phyloP scores from a whole-genome alignment of 2,113 vertebrate genomes.

The Phrynosoma platyrhinos region DNA sequence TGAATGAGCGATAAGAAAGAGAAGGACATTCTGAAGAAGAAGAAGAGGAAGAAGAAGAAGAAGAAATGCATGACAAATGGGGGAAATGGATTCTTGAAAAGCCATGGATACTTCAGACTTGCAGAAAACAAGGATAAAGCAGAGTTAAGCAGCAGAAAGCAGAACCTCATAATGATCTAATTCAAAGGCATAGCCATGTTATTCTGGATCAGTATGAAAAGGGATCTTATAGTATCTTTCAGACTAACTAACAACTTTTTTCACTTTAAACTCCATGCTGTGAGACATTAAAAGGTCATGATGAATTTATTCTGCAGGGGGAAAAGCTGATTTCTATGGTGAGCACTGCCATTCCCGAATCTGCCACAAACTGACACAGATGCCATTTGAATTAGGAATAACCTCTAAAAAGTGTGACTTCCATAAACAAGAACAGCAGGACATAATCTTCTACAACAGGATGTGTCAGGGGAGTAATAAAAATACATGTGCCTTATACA shows the following conservation, averaged over 20 bases:
- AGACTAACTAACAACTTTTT: too few species aligned
- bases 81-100: neutral
- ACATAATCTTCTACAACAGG: too few species aligned
- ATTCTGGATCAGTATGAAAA: too few species aligned
- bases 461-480: too few species aligned
- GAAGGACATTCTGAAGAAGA: neutral
- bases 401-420: neutral
- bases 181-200: too few species aligned
- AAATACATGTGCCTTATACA: too few species aligned
- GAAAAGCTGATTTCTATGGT: constrained; percentile 7
- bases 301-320: neutral
- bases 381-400: neutral
- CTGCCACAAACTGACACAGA: neutral
- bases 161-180: too few species aligned
- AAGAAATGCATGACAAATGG: neutral
- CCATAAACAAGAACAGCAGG: neutral
- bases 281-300: neutral
- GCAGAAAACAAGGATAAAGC: neutral
- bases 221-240: too few species aligned
- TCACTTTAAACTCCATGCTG: neutral
- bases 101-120: rapidly evolving
- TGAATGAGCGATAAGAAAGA: neutral
- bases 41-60: neutral
- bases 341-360: neutral
- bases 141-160: rapidly evolving